Conservation (phyloP, 2,797 vertebrate species). For the Florisuga fusca region DNA sequence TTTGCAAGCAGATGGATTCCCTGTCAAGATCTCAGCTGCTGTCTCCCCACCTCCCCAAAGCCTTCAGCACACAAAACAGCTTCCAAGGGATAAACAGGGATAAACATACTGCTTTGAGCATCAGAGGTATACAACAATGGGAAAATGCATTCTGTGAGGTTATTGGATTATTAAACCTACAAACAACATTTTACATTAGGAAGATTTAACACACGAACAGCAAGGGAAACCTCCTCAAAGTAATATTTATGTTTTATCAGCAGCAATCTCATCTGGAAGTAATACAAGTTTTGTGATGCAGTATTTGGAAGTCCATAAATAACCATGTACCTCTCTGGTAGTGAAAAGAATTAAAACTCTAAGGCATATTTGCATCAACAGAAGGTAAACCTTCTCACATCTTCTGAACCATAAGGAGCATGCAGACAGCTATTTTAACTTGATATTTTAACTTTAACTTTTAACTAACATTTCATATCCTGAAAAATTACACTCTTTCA, state of each 20-base stretch:
- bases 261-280: neutral
- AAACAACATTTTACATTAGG: neutral
- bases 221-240: neutral
- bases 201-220: neutral
- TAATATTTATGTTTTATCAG: neutral
- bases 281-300: accelerated
- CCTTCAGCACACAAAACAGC: no score
- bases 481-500: neutral
- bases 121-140: neutral
- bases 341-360: neutral
- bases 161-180: neutral
- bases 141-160: neutral
- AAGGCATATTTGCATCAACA: neutral
- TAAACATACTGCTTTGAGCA: neutral
- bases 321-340: neutral
- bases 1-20: neutral
- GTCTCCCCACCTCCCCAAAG: neutral
- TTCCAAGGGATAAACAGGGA: no score
- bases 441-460: no score
- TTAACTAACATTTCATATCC: neutral
- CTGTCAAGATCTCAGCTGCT: neutral
- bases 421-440: neutral
- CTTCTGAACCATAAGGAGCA: neutral
- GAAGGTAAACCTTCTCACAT: neutral
- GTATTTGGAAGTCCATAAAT: neutral